phyloP scores from a whole-genome alignment of 2,797 vertebrate genomes.

The Chaetodon trifasciatus region DNA sequence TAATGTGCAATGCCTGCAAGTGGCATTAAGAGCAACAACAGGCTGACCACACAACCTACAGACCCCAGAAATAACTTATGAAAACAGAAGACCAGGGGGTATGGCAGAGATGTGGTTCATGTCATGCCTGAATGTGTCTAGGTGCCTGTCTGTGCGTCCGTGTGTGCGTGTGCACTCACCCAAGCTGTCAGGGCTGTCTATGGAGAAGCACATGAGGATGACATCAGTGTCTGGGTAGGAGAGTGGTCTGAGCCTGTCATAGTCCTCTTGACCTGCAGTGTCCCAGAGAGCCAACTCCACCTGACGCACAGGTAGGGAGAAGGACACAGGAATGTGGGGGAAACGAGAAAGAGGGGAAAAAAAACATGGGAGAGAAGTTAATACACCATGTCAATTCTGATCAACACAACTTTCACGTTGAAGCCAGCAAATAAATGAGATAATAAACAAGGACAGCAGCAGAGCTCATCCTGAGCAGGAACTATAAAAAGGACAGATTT shows the following conservation, averaged over 20 bases:
- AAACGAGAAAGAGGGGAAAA: background rate
- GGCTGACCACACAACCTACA: conserved; percentile 26
- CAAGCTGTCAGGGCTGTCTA: conserved; percentile 99
- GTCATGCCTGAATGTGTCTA: conserved; percentile 1
- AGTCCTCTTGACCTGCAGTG: conserved; percentile 98
- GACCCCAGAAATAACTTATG: conserved; percentile 26
- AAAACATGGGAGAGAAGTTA: conserved; percentile 14
- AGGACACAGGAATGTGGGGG: background rate
- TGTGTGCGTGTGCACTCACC: conserved; percentile 83
- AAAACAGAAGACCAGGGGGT: conserved; percentile 21
- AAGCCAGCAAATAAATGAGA: background rate
- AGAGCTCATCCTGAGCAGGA: background rate
- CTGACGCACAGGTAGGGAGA: conserved; percentile 74
- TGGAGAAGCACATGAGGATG: conserved; percentile 99
- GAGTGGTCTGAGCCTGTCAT: conserved; percentile 97
- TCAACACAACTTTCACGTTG: background rate
- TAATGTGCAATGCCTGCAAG: background rate
- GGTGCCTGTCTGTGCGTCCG: background rate
- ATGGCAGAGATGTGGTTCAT: background rate
- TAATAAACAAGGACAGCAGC: conserved; percentile 1
- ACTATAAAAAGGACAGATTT: background rate
- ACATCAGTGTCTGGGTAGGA: conserved; percentile 99
- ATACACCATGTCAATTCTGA: background rate
- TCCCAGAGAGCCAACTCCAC: conserved; percentile 99
- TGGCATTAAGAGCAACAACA: conserved; percentile 15